These are phyloP conservation scores for Tolypeutes matacus DNA, from an alignment of 2,797 vertebrate species.

Conservation along the genomic window DNA sequence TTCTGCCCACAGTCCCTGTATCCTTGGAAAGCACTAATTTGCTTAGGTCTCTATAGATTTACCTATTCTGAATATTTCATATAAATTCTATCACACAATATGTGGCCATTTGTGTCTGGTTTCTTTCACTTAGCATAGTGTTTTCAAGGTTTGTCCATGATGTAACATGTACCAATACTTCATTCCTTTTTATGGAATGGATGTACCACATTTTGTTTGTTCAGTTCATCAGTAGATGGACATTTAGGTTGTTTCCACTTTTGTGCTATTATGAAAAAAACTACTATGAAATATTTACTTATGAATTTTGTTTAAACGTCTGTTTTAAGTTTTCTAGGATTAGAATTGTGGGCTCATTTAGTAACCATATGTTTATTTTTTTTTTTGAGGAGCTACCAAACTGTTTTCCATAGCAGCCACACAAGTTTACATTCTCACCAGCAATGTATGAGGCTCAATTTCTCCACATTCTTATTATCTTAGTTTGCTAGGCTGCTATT, in stretches of 20 bases:
- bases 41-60: background rate
- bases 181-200: background rate
- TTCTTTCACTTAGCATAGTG: background rate
- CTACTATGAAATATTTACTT: background rate
- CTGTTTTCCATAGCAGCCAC: background rate
- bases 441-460: background rate
- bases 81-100: background rate
- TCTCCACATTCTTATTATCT: background rate
- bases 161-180: background rate
- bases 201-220: background rate
- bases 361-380: background rate
- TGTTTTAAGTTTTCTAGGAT: background rate
- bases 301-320: background rate
- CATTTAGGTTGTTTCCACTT: background rate
- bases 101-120: background rate
- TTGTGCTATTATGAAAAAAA: background rate
- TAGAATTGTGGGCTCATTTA: background rate
- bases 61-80: background rate
- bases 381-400: background rate
- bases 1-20: background rate
- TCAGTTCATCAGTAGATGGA: background rate
- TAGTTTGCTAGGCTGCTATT: too few species aligned
- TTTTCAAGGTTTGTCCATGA: background rate
- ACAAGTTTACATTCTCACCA: background rate
- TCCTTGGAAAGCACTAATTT: background rate